Conservation (phyloP, 1,140 invertebrate genomes). For the Bombus vancouverensis region DNA sequence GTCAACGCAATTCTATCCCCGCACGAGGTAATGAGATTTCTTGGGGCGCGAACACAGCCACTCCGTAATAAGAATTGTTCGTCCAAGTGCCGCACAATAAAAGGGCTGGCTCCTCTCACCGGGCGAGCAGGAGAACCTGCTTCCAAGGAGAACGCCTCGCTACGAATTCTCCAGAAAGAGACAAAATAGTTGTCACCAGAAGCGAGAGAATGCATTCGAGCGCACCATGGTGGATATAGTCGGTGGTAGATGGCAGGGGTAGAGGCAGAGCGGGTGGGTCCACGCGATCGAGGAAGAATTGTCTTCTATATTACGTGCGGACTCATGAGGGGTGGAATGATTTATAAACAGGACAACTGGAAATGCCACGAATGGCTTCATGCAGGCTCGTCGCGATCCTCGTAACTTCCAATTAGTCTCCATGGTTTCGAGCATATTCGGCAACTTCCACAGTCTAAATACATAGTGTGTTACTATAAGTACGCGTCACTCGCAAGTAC, state of each 20-base stretch:
- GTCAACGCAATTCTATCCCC: constrained; percentile 69
- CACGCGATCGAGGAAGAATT: constrained; percentile 50
- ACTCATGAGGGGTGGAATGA: constrained; percentile 44
- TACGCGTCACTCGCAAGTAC: not conserved
- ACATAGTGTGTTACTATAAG: not conserved
- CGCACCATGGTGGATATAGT: not conserved
- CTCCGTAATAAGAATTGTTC: constrained; percentile 73
- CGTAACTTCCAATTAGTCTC: constrained; percentile 64
- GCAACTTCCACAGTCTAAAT: constrained; percentile 49
- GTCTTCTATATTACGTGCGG: constrained; percentile 51
- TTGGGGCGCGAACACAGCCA: constrained; percentile 59
- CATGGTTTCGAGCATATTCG: constrained; percentile 42
- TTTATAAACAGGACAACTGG: constrained; percentile 63
- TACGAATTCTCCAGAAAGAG: not conserved
- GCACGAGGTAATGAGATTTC: constrained; percentile 72
- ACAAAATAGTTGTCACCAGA: not conserved
- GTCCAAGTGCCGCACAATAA: constrained; percentile 67
- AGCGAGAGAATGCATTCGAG: not conserved
- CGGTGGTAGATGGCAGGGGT: too few species aligned
- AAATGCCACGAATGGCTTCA: constrained; percentile 61
- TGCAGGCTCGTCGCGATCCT: constrained; percentile 53
- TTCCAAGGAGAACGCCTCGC: constrained; percentile 5
- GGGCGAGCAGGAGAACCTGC: not conserved
- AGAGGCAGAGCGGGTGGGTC: constrained; percentile 6
- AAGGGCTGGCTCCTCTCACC: constrained; percentile 43